phyloP scores from a whole-genome alignment of 2,113 vertebrate genomes.

The Indicator indicator region DNA sequence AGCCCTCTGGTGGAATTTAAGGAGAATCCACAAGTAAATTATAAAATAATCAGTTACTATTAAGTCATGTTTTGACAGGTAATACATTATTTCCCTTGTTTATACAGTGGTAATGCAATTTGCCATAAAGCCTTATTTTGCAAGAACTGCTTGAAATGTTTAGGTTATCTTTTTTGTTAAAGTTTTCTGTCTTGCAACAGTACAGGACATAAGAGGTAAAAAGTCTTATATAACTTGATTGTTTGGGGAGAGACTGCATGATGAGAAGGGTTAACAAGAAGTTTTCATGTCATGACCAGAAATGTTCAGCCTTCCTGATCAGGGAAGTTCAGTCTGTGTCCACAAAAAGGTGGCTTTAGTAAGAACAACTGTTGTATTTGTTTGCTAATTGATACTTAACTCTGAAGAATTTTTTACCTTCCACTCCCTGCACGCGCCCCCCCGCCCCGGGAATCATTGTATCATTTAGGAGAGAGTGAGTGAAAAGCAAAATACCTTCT shows the following conservation, averaged over 20 bases:
- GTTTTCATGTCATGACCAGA: background rate
- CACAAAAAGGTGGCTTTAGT: background rate
- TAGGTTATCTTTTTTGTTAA: background rate
- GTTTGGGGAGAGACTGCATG: background rate
- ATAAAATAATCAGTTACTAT: constrained; percentile 8
- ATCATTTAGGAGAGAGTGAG: background rate
- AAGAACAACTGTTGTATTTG: background rate
- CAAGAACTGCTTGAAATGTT: background rate
- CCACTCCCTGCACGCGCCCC: too few relatives aligned
- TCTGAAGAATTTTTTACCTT: background rate
- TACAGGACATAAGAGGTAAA: background rate
- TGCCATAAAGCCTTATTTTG: background rate
- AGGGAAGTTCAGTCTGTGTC: background rate
- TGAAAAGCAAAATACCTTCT: background rate
- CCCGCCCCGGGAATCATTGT: too few relatives aligned
- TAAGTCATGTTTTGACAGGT: background rate
- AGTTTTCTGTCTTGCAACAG: background rate
- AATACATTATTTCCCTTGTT: background rate
- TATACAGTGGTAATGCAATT: background rate
- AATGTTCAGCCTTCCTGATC: background rate
- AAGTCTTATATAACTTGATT: background rate
- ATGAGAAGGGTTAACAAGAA: background rate
- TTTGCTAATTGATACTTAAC: background rate
- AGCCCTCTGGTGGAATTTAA: constrained; percentile 62
- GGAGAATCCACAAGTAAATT: constrained; percentile 40